phyloP scores from a whole-genome alignment of 2,888 invertebrate species.

The Brachyptera risi region DNA sequence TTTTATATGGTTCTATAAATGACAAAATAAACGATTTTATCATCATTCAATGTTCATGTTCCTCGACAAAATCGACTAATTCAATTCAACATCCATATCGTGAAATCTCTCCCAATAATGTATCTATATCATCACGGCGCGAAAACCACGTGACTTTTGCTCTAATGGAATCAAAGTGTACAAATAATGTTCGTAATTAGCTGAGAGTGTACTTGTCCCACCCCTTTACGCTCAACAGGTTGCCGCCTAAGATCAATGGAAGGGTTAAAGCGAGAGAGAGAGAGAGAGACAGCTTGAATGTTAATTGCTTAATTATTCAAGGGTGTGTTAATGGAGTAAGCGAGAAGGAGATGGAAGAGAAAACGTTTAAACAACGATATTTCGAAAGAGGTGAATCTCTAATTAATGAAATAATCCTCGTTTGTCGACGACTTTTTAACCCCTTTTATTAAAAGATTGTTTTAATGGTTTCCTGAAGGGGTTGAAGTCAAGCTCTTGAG shows the following conservation, averaged over 20 bases:
- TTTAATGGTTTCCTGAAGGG: too few species aligned
- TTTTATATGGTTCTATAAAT: too few species aligned
- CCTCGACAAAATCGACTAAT: too few species aligned
- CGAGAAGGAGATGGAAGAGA: slow-evolving; percentile 13
- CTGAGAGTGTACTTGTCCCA: background rate
- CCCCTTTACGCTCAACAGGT: slow-evolving; percentile 20
- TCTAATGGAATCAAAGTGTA: too few species aligned
- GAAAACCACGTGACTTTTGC: too few species aligned
- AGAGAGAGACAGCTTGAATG: slow-evolving; percentile 24
- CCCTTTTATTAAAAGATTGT: too few species aligned
- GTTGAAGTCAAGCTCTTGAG: too few species aligned
- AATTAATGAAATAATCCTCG: slow-evolving; percentile 30
- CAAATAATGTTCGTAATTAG: slow-evolving; percentile 1
- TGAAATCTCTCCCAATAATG: too few species aligned
- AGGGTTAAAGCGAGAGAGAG: slow-evolving; percentile 24
- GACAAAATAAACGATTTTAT: too few species aligned
- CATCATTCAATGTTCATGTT: too few species aligned
- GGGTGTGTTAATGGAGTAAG: background rate
- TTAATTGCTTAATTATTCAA: slow-evolving; percentile 33
- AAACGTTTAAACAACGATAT: slow-evolving; percentile 26
- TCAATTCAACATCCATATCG: too few species aligned
- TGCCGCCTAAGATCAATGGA: slow-evolving; percentile 22
- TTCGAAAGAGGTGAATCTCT: slow-evolving; percentile 28
- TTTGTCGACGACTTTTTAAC: background rate
- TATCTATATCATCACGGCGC: too few species aligned